phyloP scores from a whole-genome alignment of 2,113 vertebrate species.

The Tyrannus savana region DNA sequence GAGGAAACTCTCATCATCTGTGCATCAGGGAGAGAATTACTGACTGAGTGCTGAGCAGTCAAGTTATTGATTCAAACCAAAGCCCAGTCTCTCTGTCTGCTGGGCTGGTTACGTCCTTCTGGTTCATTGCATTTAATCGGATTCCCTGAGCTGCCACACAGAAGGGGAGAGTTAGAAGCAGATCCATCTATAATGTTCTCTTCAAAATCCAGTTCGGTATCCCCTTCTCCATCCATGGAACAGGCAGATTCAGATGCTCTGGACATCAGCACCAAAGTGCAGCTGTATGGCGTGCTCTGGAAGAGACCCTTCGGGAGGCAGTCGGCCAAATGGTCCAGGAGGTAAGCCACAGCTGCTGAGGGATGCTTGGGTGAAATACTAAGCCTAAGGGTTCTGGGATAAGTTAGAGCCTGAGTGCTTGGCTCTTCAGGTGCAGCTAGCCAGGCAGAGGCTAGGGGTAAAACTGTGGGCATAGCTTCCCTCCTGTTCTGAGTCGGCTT shows the following conservation, averaged over 20 bases:
- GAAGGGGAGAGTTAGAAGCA: background rate
- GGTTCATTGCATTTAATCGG: slow-evolving; percentile 53
- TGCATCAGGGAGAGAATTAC: slow-evolving; percentile 48
- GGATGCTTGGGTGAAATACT: background rate
- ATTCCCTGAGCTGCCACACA: slow-evolving; percentile 37
- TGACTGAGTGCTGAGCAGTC: slow-evolving; percentile 68
- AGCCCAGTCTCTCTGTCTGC: slow-evolving; percentile 39
- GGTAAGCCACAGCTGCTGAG: slow-evolving; percentile 73
- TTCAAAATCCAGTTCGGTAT: slow-evolving; percentile 79
- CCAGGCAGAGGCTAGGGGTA: background rate
- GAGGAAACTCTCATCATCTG: slow-evolving; percentile 37
- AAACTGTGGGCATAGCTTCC: background rate
- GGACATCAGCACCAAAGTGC: slow-evolving; percentile 98
- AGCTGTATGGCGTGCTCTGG: slow-evolving; percentile 95
- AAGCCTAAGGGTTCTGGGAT: background rate
- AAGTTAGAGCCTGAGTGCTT: background rate
- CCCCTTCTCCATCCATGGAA: slow-evolving; percentile 90
- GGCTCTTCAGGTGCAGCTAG: background rate
- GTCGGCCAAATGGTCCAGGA: slow-evolving; percentile 94
- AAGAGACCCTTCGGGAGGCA: slow-evolving; percentile 93
- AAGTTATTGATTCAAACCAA: slow-evolving; percentile 64
- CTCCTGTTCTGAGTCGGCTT: background rate
- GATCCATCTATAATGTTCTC: slow-evolving; percentile 75
- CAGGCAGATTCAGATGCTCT: slow-evolving; percentile 86
- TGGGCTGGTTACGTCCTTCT: slow-evolving; percentile 19